Base-by-base conservation (phyloP, 2,113 vertebrate species). In the Narcine bancroftii region DNA sequence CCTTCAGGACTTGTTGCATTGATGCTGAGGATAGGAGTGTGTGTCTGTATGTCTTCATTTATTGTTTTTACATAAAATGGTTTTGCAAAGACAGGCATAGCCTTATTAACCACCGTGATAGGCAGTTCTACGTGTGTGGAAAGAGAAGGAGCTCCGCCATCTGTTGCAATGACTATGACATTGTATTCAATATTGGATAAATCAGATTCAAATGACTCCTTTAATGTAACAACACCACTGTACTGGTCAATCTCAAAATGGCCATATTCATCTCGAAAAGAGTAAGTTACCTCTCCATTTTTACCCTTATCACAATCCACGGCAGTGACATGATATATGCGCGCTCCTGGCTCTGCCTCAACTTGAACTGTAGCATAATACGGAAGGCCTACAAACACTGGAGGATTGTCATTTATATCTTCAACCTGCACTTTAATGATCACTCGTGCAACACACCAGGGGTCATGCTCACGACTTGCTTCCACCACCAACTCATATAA, bases 331-430 rank as follows among this genome's bases (percentile, higher is more conserved):
- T 93, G 95, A 93, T 98, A 98, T 93, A 99, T 98, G 11, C 96
- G 94, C 24, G 97, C 97, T 75, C 97, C 97, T 0, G 97, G 97
- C 56, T 98, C 97, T 85, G 98, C 98, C 93, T 99, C 98, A 0
- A 99, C 98, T 93, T 99, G 98, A 92, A 99, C 98, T 39, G 98
- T 97, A 93, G 98, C 98, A 0, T 99, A 99, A 94, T 99, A 99
- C 0, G 99, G 99, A 93, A 99, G 97, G 66, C 98, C 98, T 71
- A 99, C 95, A 75, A 99, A 99, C 77, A 99, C 95, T 0, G 99
- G 99, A 26, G 96, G 93, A 1, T 99, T 99, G 94, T 99, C 99
- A 15, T 99, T 99, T 91, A 98, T 96, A 92, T 99, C 99, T 93
- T 98, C 97, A 2, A 99, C 95, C 92, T 97, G 97, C 91, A 99